Evolutionary conservation across 2,797 vertebrate genomes (phyloP).

Genomic region (Delichon dasypus): DNA sequence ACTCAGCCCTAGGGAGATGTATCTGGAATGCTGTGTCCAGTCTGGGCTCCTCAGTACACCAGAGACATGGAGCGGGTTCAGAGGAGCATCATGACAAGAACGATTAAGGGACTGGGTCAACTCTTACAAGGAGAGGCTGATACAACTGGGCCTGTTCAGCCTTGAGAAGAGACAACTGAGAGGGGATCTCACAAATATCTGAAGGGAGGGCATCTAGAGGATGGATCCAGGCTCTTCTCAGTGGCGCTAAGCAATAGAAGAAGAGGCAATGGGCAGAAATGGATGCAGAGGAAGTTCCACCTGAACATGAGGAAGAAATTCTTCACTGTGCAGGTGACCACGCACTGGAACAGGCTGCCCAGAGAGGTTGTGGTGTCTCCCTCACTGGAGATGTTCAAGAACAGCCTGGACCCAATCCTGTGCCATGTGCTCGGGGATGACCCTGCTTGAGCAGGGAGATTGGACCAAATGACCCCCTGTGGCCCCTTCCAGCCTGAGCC

Average conservation of each 20-base stretch:
- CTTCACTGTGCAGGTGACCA: fast-evolving
- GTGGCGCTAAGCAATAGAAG: background rate
- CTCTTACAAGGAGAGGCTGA: background rate
- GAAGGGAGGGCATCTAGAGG: background rate
- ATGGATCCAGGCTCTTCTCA: background rate
- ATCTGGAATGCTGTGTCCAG: background rate
- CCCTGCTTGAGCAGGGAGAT: background rate
- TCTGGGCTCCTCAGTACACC: background rate
- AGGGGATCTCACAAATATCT: background rate
- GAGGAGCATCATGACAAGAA: background rate
- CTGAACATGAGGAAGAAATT: background rate
- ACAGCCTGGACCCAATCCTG: background rate
- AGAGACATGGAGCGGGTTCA: background rate
- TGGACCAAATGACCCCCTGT: background rate
- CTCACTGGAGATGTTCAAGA: background rate
- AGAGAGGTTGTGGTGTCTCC: background rate
- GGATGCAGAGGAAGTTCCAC: background rate
- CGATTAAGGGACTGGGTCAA: background rate
- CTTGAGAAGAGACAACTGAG: background rate
- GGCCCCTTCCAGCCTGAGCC: background rate
- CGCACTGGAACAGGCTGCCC: fast-evolving
- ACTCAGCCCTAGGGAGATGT: background rate
- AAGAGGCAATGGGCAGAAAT: background rate
- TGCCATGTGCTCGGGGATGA: background rate
- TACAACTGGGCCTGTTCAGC: background rate